phyloP scores from a whole-genome alignment of 2,888 invertebrate genomes.

The Cistogaster globosa region DNA sequence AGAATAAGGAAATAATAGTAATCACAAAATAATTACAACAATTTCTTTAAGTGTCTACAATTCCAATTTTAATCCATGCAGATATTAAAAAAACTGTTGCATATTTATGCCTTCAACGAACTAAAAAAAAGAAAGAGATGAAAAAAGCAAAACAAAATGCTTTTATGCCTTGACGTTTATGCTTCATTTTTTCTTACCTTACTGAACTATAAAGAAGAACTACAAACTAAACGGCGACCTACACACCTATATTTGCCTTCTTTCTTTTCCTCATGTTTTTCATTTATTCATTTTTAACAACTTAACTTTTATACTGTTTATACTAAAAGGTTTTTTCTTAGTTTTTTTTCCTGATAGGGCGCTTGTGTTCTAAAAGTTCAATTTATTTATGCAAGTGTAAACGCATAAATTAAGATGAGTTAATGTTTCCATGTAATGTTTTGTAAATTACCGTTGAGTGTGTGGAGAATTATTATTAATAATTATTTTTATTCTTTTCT shows the following conservation, averaged over 20 bases:
- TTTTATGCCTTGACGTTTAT: constrained; percentile 33
- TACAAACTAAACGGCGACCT: constrained; percentile 46
- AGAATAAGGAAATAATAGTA: no score
- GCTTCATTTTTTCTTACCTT: constrained; percentile 29
- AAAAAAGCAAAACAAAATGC: constrained; percentile 5
- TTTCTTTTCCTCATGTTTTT: constrained; percentile 29
- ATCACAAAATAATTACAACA: background rate
- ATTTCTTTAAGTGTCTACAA: background rate
- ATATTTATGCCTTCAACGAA: constrained; percentile 26
- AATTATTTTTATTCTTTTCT: background rate
- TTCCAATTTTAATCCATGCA: background rate
- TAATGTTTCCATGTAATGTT: constrained; percentile 36
- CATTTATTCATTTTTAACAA: background rate
- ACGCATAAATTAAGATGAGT: constrained; percentile 61
- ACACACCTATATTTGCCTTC: constrained; percentile 55
- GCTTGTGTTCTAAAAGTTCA: constrained; percentile 45
- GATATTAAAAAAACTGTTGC: constrained; percentile 16
- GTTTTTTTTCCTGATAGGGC: constrained; percentile 13
- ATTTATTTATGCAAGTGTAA: constrained; percentile 62
- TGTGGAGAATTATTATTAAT: background rate
- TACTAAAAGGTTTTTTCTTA: no score
- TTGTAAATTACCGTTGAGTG: constrained; percentile 39
- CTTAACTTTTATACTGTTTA: background rate
- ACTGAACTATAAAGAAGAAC: constrained; percentile 19
- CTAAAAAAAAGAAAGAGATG: constrained; percentile 10